phyloP scores from a whole-genome alignment of 2,888 invertebrate genomes.

The Trachelus tabidus region DNA sequence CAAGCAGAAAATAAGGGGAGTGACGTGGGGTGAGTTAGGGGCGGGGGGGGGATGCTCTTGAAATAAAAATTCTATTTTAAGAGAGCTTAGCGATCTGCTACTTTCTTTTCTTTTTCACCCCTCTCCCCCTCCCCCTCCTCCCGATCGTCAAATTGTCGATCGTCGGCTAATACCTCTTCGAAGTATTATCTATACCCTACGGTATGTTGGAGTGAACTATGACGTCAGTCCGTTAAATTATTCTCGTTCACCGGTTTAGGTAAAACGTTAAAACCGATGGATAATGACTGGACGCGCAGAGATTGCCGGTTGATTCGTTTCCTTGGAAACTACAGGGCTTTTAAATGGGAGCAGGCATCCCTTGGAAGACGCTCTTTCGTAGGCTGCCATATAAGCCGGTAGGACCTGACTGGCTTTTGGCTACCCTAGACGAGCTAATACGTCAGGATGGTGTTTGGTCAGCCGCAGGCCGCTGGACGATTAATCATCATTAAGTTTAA shows the following conservation, averaged over 20 bases:
- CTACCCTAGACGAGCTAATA: constrained; percentile 18
- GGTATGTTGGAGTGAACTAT: not conserved
- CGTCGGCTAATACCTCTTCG: not conserved
- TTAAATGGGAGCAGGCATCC: constrained; percentile 16
- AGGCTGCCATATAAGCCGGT: constrained; percentile 8
- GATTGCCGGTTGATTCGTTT: not conserved
- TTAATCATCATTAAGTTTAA: constrained; percentile 25
- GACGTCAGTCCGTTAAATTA: not conserved
- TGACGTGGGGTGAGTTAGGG: constrained; percentile 16
- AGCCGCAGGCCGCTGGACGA: constrained; percentile 21
- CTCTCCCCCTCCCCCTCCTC: rapidly evolving
- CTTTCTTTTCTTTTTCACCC: not conserved
- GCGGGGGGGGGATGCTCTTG: constrained; percentile 16
- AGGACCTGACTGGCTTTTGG: not conserved
- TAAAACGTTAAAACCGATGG: not conserved
- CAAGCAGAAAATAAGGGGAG: constrained; percentile 14
- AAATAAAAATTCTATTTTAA: not conserved
- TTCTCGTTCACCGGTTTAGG: not conserved
- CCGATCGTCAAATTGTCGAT: not conserved
- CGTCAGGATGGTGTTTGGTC: constrained; percentile 23
- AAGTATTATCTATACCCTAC: not conserved
- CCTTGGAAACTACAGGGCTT: not conserved
- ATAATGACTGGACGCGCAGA: not conserved
- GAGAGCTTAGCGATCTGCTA: not conserved
- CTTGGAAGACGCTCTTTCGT: constrained; percentile 26